Evolutionary conservation across 2,113 vertebrate genomes (phyloP), one percentile per base, ranked within the genome.

Genomic region (Sarotherodon lohbergeri): DNA sequence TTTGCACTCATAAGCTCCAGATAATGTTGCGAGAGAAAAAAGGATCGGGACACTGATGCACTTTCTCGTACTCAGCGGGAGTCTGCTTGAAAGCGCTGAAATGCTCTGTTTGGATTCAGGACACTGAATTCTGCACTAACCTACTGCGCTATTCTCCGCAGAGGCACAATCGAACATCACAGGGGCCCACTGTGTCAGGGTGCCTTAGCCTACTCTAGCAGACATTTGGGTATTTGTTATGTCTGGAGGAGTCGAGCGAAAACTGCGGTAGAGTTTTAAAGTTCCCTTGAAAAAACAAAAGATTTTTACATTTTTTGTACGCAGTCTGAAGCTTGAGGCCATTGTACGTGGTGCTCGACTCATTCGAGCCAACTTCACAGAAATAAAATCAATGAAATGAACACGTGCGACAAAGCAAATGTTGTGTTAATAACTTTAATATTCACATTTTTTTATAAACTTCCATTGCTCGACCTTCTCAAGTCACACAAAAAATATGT

Each of bases 381-480:
- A 17, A 71, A n/a, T 22, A 1, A 50, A 46, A 85, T 66, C 29
- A 59, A 48, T 24, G 1, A 79, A 81, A 92, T 34, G 55, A 89
- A 91, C 52, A 82, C 85, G 48, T 56, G 43, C 43, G 19, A 89
- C 82, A n/a, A 90, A 76, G 5, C 63, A 89, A 8, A 48, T 73
- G 34, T 93, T 90, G 88, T 96, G 95, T 97, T 97, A 97, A 97
- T 96, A 97, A 92, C 97, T 96, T 98, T 98, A 98, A 98, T 99
- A 96, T 97, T 96, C 97, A 98, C 96, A 97, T 95, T 97, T 95
- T 97, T 68, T 39, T 68, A 96, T 96, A 97, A 98, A 97, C 96
- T 96, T 96, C 95, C 95, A 90, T 92, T 92, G 83, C 90, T 86
- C 86, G 88, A 92, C 57, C 95, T 95, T 93, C 54, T 90, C 46